Base-by-base conservation (phyloP, 2,113 vertebrate species). In the Poeciliopsis occidentalis region DNA sequence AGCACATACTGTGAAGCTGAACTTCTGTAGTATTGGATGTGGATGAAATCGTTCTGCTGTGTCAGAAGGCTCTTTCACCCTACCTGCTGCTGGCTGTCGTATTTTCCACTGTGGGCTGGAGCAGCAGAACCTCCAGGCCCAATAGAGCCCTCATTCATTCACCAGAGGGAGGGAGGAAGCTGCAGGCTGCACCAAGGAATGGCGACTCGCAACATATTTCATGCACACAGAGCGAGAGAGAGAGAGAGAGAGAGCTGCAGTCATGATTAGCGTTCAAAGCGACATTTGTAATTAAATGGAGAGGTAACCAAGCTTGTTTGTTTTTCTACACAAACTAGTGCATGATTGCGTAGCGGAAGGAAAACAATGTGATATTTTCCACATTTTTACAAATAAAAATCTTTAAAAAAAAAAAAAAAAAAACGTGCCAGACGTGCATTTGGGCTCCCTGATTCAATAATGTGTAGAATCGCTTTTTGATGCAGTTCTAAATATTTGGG, bases 91-190 rank as follows among this genome's bases (percentile, higher is more conserved):
- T 54, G 73, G 69, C 62, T 24, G 34, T 92, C 89, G 91, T 86
- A 92, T 82, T 93, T 93, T 94, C 92, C 93, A 87, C 82, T 34
- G 85, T 89, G 85, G 87, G 88, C 69, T 71, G 81, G 74, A 79
- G 91, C 85, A 80, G 62, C 83, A 69, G 85, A 85, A 57, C 64
- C 51, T 85, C 80, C 70, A n/a, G 72, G 44, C 84, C 83, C 82
- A 87, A 94, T 89, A 94, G 90, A 90, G 88, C 85, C 67, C 80
- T 75, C 87, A 91, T 93, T 94, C 92, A 93, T 91, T 77, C 79
- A 80, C 54, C 41, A 70, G 64, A 72, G 12, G 1, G 8, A 75
- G 81, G 68, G 77, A 67, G 83, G 78, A 90, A 76, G 84, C 76
- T 34, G 32, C 71, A 84, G 83, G 67, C 82, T 68, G 31, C 62